Conservation (phyloP, 2,888 invertebrate genomes). For the Eurytoma californica region DNA sequence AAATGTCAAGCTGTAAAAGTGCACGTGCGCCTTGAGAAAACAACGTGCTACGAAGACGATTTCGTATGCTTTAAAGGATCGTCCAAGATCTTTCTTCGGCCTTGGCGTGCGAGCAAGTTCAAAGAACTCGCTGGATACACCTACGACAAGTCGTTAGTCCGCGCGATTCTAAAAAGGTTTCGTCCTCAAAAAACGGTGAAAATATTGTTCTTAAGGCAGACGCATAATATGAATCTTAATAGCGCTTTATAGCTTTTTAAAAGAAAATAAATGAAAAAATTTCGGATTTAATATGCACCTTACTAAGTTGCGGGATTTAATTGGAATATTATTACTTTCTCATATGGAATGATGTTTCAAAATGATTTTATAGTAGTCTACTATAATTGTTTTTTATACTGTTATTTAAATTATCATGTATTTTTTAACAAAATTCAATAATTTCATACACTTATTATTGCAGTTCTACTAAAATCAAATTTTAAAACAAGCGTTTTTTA, state of each 20-base stretch:
- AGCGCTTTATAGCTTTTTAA: not conserved
- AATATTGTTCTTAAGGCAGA: not conserved
- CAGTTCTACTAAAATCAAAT: too few species aligned
- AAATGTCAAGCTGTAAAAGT: too few species aligned
- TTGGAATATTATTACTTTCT: too few species aligned
- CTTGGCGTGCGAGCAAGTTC: constrained; percentile 43
- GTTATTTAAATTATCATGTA: too few species aligned
- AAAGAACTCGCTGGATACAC: constrained; percentile 47
- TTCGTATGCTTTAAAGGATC: constrained; percentile 33
- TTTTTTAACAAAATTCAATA: too few species aligned
- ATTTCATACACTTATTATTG: too few species aligned
- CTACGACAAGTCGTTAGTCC: constrained; percentile 28
- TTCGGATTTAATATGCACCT: too few species aligned
- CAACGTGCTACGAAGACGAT: not conserved
- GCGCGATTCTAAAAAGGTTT: constrained; percentile 28
- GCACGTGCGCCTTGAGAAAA: not conserved
- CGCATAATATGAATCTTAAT: not conserved
- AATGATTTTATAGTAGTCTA: too few species aligned
- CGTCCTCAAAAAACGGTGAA: not conserved
- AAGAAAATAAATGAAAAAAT: not conserved
- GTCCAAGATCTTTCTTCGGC: constrained; percentile 50
- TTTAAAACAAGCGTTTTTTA: too few species aligned
- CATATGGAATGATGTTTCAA: too few species aligned
- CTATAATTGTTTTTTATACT: too few species aligned
- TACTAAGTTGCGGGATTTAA: too few species aligned